These are phyloP conservation scores for Agelastica alni DNA, from an alignment of 2,888 invertebrate species.

Conservation along the genomic window DNA sequence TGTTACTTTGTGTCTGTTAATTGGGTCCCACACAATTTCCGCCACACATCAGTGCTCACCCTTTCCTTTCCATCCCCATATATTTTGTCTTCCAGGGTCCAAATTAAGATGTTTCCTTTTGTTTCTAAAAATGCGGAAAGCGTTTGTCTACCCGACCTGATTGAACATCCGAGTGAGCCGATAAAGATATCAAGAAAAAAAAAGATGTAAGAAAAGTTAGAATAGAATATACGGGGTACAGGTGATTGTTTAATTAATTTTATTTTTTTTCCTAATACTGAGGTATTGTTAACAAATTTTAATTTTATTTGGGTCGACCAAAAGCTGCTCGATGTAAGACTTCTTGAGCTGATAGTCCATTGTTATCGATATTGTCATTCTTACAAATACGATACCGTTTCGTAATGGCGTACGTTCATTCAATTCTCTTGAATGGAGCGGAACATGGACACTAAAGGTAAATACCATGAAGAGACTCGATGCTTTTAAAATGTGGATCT, in stretches of 20 bases:
- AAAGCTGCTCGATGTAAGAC: too few species aligned
- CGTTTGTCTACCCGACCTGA: slow-evolving; percentile 29
- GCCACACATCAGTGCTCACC: slow-evolving; percentile 25
- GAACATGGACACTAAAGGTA: too few species aligned
- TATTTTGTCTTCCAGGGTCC: slow-evolving; percentile 11
- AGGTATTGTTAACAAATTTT: too few species aligned
- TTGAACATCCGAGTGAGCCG: slow-evolving; percentile 32
- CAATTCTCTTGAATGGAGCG: too few species aligned
- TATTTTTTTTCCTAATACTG: too few species aligned
- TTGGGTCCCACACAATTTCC: slow-evolving; percentile 20
- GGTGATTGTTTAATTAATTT: neutral
- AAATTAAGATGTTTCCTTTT: slow-evolving; percentile 36
- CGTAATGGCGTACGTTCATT: too few species aligned
- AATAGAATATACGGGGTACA: neutral
- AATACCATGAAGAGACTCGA: too few species aligned
- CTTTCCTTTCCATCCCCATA: slow-evolving; percentile 19
- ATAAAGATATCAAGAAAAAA: slow-evolving; percentile 33
- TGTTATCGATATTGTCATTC: too few species aligned
- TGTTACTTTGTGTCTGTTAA: slow-evolving; percentile 21
- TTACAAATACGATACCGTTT: too few species aligned
- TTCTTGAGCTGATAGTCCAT: too few species aligned
- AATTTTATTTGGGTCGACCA: too few species aligned
- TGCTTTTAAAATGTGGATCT: too few species aligned
- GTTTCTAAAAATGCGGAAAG: slow-evolving; percentile 34
- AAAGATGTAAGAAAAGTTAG: slow-evolving; percentile 1